These are phyloP conservation scores for Gadopsis bispinosus DNA, from an alignment of 2,797 vertebrate species.

Conservation along the genomic window DNA sequence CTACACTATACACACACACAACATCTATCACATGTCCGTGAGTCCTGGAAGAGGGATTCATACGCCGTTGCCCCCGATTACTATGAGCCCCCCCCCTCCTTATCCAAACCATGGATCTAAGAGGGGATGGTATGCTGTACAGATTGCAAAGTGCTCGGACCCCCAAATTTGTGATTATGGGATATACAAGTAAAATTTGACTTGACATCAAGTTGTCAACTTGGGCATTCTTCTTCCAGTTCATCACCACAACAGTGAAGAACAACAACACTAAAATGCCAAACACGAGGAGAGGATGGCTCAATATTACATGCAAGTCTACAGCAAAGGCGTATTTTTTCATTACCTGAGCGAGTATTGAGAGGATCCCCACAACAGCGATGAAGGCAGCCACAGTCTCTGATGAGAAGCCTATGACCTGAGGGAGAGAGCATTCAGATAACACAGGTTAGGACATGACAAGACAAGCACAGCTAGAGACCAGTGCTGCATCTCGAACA, in stretches of 20 bases:
- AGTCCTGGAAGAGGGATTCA: too few species aligned
- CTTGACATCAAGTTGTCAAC: not conserved
- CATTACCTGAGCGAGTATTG: conserved; percentile 92
- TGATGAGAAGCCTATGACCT: conserved; percentile 92
- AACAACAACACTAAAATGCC: not conserved
- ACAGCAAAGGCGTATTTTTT: conserved; percentile 21
- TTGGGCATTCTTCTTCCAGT: not conserved
- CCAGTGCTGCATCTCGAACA: too few species aligned
- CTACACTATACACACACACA: not conserved
- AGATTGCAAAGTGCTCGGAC: not conserved
- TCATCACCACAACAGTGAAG: not conserved
- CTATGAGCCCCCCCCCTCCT: too few species aligned
- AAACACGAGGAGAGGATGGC: not conserved
- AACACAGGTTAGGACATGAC: conserved; percentile 49
- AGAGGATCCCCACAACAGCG: conserved; percentile 93
- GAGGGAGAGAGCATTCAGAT: conserved; percentile 42
- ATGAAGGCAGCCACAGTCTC: conserved; percentile 95
- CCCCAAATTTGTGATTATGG: not conserved
- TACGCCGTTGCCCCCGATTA: not conserved
- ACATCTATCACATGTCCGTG: not conserved
- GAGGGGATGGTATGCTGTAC: not conserved
- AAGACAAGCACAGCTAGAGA: not conserved
- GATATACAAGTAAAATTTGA: not conserved
- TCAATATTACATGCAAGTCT: not conserved
- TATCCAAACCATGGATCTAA: not conserved